Evolutionary conservation across 2,888 invertebrate species (phyloP).

Genomic region (Drosophila longiperda): DNA sequence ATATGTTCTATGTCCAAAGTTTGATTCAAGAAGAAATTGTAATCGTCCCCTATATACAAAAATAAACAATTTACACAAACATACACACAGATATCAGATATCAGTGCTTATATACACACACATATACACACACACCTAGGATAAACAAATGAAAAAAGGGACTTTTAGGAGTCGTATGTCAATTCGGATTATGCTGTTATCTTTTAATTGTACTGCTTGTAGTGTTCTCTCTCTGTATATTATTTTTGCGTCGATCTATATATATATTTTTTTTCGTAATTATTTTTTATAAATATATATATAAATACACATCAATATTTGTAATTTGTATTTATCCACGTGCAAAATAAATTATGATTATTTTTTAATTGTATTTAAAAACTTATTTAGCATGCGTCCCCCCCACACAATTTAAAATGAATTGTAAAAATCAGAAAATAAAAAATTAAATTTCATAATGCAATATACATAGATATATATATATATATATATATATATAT

Average conservation of each 20-base stretch:
- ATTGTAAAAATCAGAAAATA: constrained; percentile 52
- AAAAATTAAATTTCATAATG: constrained; percentile 20
- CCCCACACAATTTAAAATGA: constrained; percentile 12
- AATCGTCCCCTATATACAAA: constrained; percentile 57
- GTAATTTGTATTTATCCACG: constrained; percentile 80
- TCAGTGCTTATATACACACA: constrained; percentile 69
- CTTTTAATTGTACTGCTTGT: constrained; percentile 51
- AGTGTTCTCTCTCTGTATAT: constrained; percentile 67
- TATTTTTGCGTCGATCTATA: constrained; percentile 64
- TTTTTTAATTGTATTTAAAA: constrained; percentile 65
- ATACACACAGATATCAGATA: constrained; percentile 68
- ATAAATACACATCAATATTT: constrained; percentile 61
- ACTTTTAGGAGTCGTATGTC: constrained; percentile 43
- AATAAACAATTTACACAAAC: constrained; percentile 21
- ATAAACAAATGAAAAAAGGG: constrained; percentile 36
- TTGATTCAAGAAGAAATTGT: constrained; percentile 45
- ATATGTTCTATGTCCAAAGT: constrained; percentile 30
- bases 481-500: constrained; percentile 1
- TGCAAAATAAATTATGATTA: constrained; percentile 80
- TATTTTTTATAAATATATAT: constrained; percentile 48
- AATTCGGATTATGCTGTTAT: constrained; percentile 72
- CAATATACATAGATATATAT: constrained; percentile 2
- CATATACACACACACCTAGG: constrained; percentile 50
- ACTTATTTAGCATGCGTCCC: constrained; percentile 55
- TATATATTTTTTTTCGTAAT: constrained; percentile 61